phyloP scores from a whole-genome alignment of 2,888 invertebrate species.

The Tetrapedia diversipes region DNA sequence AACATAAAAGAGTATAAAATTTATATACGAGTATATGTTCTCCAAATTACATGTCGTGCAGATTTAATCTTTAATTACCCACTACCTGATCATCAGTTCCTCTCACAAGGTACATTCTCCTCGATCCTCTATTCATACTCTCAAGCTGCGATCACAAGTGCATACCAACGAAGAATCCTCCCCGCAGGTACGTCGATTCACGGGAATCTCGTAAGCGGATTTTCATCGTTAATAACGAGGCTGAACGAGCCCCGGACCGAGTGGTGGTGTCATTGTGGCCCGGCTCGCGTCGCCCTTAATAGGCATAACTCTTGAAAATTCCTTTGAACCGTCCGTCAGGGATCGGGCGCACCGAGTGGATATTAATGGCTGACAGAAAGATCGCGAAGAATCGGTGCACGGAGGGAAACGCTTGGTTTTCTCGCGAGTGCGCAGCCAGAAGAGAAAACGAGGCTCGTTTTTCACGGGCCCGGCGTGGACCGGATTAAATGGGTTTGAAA shows the following conservation, averaged over 20 bases:
- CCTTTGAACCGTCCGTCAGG: conserved; percentile 25
- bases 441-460: conserved; percentile 24
- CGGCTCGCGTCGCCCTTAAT: conserved; percentile 52
- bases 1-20: too few relatives aligned
- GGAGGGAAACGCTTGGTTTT: not conserved
- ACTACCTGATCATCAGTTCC: not conserved
- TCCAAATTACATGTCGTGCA: too few relatives aligned
- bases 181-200: conserved; percentile 31
- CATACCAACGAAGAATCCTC: conserved; percentile 1
- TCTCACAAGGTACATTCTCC: not conserved
- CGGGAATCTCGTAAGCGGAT: conserved; percentile 62
- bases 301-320: conserved; percentile 55
- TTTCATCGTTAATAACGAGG: conserved; percentile 60
- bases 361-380: conserved; percentile 47
- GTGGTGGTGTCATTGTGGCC: conserved; percentile 52
- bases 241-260: conserved; percentile 24
- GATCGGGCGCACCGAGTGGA: conserved; percentile 4
- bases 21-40: too few relatives aligned
- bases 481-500: conserved; percentile 54
- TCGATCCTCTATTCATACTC: not conserved
- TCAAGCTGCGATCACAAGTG: not conserved
- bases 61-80: not conserved
- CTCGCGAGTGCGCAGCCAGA: not conserved
- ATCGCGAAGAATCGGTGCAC: conserved; percentile 5
- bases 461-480: conserved; percentile 17